Percentiles rank a stretch among this genome's conserved stretches.
phyloP scores from a whole-genome alignment of 2,113 vertebrate genomes.

The Phrynocephalus versicolor region DNA sequence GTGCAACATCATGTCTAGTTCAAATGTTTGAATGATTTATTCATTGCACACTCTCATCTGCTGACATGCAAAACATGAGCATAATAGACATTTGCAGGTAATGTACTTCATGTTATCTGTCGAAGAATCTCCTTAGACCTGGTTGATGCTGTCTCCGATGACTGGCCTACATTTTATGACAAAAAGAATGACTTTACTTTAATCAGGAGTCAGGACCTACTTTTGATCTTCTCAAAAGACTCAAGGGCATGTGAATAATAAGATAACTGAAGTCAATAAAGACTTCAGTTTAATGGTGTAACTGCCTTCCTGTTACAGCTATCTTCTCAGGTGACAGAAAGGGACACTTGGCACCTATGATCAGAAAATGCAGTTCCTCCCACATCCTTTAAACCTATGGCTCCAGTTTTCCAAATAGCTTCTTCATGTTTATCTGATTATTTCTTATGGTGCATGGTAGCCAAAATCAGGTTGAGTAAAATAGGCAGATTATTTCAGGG shows the following conservation, averaged over 20 bases:
- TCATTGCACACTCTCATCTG: background rate
- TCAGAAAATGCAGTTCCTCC: constrained; percentile 35
- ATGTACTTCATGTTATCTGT: background rate
- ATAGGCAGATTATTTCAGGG: no score
- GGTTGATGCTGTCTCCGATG: background rate
- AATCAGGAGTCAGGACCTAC: background rate
- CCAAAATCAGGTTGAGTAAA: no score
- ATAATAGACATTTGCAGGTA: background rate
- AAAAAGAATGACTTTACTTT: background rate
- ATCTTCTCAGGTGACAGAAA: constrained; percentile 47
- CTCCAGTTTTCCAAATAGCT: constrained; percentile 56
- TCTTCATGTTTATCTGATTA: constrained; percentile 40
- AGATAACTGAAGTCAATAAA: constrained; percentile 24
- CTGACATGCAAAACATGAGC: background rate
- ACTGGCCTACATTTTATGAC: constrained; percentile 14
- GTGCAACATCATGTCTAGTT: background rate
- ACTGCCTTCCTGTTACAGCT: constrained; percentile 34
- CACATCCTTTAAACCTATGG: constrained; percentile 50
- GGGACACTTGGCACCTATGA: constrained; percentile 17
- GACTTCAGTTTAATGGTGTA: constrained; percentile 38
- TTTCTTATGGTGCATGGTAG: no score
- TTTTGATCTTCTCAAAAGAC: background rate
- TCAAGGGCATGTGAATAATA: background rate
- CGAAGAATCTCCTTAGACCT: background rate
- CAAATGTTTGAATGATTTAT: background rate